phyloP scores from a whole-genome alignment of 1,140 invertebrate genomes.

The Zaprionus kolodkinae region DNA sequence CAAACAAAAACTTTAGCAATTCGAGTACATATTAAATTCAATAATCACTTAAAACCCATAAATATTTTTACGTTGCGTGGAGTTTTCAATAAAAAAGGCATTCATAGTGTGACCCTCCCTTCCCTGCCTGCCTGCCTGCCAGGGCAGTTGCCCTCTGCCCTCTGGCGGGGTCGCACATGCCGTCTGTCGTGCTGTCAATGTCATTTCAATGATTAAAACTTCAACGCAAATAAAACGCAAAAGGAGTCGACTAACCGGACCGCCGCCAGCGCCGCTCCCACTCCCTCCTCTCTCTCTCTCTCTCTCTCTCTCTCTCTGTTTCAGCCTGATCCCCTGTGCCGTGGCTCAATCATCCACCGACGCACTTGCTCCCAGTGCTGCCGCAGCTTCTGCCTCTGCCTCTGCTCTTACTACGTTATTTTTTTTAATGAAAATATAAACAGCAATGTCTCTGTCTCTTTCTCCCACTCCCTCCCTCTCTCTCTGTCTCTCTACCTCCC shows the following conservation, averaged over 20 bases:
- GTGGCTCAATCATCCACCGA: constrained; percentile 73
- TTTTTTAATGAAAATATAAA: constrained; percentile 76
- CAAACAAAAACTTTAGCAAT: constrained; percentile 53
- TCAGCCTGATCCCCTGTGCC: constrained; percentile 16
- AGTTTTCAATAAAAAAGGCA: constrained; percentile 31
- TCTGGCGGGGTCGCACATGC: constrained; percentile 9
- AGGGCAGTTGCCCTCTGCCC: neutral
- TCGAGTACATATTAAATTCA: constrained; percentile 65
- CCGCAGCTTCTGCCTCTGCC: neutral
- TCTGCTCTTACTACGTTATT: constrained; percentile 31
- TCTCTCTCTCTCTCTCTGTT: neutral
- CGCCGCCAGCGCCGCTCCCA: neutral
- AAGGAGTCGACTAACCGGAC: constrained; percentile 27
- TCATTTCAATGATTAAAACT: constrained; percentile 82
- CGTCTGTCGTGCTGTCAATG: constrained; percentile 65
- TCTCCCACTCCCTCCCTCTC: constrained; percentile 15
- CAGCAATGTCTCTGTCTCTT: constrained; percentile 38
- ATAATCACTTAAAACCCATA: constrained; percentile 78
- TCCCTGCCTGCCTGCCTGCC: neutral
- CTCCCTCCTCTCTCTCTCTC: neutral
- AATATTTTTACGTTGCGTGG: constrained; percentile 51
- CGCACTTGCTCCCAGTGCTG: constrained; percentile 43
- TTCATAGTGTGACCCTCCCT: constrained; percentile 8
- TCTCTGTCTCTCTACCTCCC: constrained; percentile 15
- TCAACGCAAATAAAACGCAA: constrained; percentile 61